A percentile compares a stretch with the other conserved stretches of the same genome.
phyloP scores from a whole-genome alignment of 2,888 invertebrate genomes.

The Chrysopilus asiliformis region DNA sequence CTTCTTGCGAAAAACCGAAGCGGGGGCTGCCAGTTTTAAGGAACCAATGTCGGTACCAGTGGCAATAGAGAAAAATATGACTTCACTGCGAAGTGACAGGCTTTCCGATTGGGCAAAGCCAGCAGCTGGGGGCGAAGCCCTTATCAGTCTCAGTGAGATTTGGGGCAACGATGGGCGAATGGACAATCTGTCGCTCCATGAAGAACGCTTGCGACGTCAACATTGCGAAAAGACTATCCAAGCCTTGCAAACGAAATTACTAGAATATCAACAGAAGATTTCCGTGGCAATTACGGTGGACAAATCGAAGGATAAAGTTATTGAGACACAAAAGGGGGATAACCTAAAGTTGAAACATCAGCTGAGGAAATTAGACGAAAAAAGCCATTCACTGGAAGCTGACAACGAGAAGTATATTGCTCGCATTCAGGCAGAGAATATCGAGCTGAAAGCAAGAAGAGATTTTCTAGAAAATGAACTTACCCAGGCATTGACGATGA shows the following conservation, averaged over 20 bases:
- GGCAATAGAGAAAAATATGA: no score
- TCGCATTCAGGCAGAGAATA: slow-evolving; percentile 30
- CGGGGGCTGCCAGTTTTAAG: no score
- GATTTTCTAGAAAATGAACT: slow-evolving; percentile 55
- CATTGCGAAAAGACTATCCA: slow-evolving; percentile 62
- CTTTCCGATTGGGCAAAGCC: slow-evolving; percentile 2
- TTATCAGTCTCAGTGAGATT: slow-evolving; percentile 31
- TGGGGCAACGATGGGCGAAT: slow-evolving; percentile 23
- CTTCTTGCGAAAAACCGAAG: slow-evolving; percentile 26
- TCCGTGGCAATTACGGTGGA: slow-evolving; percentile 69
- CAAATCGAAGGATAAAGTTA: slow-evolving; percentile 56
- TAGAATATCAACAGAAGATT: slow-evolving; percentile 66
- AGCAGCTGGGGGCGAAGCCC: slow-evolving; percentile 3
- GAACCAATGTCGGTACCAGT: no score
- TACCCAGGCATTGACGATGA: slow-evolving; percentile 54
- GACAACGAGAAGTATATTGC: slow-evolving; percentile 20
- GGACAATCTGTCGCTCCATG: slow-evolving; percentile 45
- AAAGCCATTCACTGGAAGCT: slow-evolving; percentile 19
- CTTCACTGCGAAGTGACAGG: background rate
- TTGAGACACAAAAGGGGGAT: slow-evolving; percentile 49
- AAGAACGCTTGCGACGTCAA: slow-evolving; percentile 62
- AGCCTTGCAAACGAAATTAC: slow-evolving; percentile 53
- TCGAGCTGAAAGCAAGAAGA: slow-evolving; percentile 37
- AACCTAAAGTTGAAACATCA: slow-evolving; percentile 40
- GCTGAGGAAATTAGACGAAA: slow-evolving; percentile 22